Evolutionary conservation across 2,113 vertebrate species (phyloP).

Genomic region (Sclerurus mexicanus): DNA sequence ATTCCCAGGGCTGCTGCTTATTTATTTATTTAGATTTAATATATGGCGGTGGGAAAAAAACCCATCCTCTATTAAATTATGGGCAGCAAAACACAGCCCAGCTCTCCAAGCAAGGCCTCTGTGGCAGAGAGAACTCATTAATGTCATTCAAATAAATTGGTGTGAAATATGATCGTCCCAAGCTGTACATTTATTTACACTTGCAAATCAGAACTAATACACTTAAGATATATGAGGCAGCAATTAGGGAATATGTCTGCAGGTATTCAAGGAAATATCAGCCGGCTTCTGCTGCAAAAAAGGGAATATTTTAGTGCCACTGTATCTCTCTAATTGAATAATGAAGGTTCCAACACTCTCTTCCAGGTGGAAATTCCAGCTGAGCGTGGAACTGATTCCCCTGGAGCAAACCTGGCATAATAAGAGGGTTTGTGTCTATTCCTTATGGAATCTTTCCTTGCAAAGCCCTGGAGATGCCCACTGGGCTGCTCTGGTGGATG

Average conservation of each 20-base stretch:
- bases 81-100: not conserved
- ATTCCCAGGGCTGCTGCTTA: not conserved
- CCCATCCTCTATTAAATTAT: not conserved
- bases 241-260: slow-evolving; percentile 60
- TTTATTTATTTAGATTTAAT: slow-evolving; percentile 27
- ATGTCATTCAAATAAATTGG: slow-evolving; percentile 70
- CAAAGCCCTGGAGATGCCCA: not conserved
- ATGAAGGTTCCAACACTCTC: not conserved
- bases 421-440: not conserved
- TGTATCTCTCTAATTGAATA: slow-evolving; percentile 57
- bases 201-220: slow-evolving; percentile 56
- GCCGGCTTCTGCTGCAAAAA: not conserved
- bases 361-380: slow-evolving; percentile 7
- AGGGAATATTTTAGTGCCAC: slow-evolving; percentile 22
- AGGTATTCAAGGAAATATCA: slow-evolving; percentile 35
- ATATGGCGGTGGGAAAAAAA: not conserved
- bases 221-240: slow-evolving; percentile 36
- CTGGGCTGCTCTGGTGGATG: too few relatives aligned
- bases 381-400: not conserved
- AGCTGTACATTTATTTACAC: slow-evolving; percentile 64
- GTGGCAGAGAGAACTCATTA: slow-evolving; percentile 53
- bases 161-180: slow-evolving; percentile 64
- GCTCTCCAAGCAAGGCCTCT: not conserved
- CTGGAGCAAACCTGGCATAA: not conserved
- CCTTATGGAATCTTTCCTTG: not conserved